These are phyloP conservation scores for Thoracochromis brauschi DNA, from an alignment of 2,113 vertebrate species.

Conservation along the genomic window DNA sequence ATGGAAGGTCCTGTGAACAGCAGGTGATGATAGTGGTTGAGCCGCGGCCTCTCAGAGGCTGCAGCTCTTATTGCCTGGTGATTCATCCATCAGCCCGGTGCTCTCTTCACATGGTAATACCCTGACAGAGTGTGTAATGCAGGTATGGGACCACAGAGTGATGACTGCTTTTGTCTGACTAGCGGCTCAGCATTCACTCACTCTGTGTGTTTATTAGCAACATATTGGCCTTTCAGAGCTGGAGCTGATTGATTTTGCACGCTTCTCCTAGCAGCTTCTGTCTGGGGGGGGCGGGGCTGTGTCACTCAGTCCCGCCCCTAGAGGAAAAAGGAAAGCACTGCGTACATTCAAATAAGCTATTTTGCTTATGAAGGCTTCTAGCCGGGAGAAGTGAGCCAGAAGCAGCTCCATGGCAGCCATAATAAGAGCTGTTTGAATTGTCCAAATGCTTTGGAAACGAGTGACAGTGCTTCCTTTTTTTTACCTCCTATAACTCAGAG, in stretches of 20 bases:
- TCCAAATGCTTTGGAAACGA: background rate
- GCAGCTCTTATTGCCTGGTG: background rate
- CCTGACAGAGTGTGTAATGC: conserved; percentile 8
- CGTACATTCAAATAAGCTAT: background rate
- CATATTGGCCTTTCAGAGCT: conserved; percentile 34
- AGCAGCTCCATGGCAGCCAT: background rate
- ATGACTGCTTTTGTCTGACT: background rate
- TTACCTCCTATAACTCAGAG: background rate
- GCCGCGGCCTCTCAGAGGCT: background rate
- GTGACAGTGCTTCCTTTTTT: background rate
- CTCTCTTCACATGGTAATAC: conserved; percentile 17
- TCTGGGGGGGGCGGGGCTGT: background rate
- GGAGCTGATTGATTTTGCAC: conserved; percentile 54
- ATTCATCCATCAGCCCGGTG: conserved; percentile 1
- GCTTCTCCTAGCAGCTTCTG: conserved; percentile 20
- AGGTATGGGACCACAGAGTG: background rate
- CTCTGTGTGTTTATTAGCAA: background rate
- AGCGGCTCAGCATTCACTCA: background rate
- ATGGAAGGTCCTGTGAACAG: background rate
- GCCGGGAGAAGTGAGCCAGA: background rate
- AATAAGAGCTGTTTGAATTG: background rate
- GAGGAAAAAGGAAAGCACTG: background rate
- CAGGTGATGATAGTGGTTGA: conserved; percentile 8
- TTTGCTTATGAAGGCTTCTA: background rate
- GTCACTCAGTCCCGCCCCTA: background rate